Conservation (phyloP, 2,797 vertebrate species). For the Buphagus erythrorhynchus region DNA sequence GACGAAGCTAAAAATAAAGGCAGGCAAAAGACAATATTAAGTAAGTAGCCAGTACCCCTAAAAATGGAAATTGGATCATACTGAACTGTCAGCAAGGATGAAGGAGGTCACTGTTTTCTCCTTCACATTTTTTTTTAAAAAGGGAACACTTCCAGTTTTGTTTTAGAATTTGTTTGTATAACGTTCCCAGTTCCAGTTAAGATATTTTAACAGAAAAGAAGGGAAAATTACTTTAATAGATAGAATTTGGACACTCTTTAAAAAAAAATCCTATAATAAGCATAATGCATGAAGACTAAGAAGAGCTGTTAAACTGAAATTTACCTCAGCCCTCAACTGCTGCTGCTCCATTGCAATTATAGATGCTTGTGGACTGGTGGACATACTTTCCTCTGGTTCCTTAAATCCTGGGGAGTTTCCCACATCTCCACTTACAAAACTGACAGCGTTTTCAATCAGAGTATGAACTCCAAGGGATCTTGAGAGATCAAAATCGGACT, state of each 20-base stretch:
- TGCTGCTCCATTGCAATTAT: slow-evolving; percentile 96
- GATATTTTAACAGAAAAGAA: neutral
- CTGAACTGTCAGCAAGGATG: neutral
- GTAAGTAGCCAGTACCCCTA: neutral
- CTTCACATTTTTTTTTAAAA: accelerated
- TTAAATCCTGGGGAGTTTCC: slow-evolving; percentile 91
- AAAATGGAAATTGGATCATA: neutral
- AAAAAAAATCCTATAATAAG: neutral
- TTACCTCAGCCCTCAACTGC: slow-evolving; percentile 92
- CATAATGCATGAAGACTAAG: neutral
- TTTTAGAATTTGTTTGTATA: neutral
- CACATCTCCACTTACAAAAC: slow-evolving; percentile 94
- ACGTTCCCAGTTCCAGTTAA: neutral
- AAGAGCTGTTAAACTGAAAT: neutral
- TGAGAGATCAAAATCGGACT: slow-evolving; percentile 89
- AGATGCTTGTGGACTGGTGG: slow-evolving; percentile 92
- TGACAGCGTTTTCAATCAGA: slow-evolving; percentile 93
- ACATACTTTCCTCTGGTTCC: slow-evolving; percentile 94
- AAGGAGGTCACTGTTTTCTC: neutral
- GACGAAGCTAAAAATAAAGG: slow-evolving; percentile 83
- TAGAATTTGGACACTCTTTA: neutral
- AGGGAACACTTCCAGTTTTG: neutral
- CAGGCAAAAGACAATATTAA: neutral
- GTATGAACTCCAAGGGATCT: slow-evolving; percentile 89
- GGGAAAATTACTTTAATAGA: neutral